phyloP scores from a whole-genome alignment of 2,113 vertebrate species.

The Tragelaphus scriptus region DNA sequence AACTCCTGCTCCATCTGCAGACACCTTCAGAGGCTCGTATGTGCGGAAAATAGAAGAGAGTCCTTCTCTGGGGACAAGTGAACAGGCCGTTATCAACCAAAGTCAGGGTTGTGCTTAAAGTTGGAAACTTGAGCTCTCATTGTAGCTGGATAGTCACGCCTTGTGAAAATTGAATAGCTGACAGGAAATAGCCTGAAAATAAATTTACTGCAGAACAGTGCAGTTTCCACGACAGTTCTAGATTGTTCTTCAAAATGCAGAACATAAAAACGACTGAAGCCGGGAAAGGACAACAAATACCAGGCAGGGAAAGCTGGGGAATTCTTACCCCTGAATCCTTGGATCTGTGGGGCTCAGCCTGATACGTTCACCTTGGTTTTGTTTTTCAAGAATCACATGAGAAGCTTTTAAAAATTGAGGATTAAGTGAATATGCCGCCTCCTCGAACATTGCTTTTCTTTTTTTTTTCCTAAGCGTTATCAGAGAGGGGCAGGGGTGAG shows the following conservation, averaged over 20 bases:
- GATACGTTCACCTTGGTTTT: neutral
- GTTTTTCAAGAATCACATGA: neutral
- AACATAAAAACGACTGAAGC: neutral
- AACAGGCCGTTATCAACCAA: accelerated
- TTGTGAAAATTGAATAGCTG: neutral
- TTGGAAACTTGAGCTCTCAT: neutral
- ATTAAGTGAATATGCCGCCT: neutral
- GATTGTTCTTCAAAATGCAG: neutral
- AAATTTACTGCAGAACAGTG: neutral
- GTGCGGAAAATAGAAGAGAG: neutral
- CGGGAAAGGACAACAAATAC: accelerated
- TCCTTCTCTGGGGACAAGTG: neutral
- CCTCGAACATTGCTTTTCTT: neutral
- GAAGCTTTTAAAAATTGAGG: neutral
- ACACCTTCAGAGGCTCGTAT: neutral
- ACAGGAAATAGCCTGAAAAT: neutral
- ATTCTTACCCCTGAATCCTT: accelerated
- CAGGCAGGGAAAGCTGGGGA: accelerated
- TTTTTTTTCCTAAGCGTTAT: neutral
- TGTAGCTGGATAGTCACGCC: neutral
- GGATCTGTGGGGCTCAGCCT: neutral
- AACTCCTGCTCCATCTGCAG: neutral
- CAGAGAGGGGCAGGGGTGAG: neutral
- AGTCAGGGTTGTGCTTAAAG: neutral
- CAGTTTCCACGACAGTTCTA: neutral